These are phyloP conservation scores for Colostygia pectinataria DNA, from an alignment of 2,888 invertebrate genomes.

Conservation along the genomic window DNA sequence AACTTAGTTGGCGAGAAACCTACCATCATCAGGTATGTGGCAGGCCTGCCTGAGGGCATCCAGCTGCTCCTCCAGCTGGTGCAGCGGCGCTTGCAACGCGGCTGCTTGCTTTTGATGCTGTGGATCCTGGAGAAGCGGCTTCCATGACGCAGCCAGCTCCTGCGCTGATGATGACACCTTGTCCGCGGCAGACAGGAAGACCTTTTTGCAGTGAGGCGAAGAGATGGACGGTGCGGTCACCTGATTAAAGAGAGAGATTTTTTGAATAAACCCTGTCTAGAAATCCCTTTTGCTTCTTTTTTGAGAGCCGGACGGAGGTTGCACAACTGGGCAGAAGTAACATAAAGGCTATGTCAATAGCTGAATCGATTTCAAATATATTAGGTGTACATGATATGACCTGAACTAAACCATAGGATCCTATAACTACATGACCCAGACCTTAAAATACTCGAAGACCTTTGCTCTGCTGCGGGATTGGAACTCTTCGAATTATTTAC, in stretches of 20 bases:
- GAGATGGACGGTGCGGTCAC: conserved; percentile 46
- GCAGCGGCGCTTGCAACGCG: conserved; percentile 29
- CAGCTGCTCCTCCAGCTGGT: conserved; percentile 32
- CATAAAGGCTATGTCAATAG: no score
- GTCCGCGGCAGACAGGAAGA: conserved; percentile 41
- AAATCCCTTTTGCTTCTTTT: no score
- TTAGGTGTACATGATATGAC: no score
- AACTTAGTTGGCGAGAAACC: no score
- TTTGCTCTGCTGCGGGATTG: no score
- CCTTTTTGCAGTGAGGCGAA: conserved; percentile 41
- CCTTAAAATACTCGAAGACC: no score
- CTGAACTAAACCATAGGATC: no score
- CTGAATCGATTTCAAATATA: no score
- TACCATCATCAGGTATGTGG: conserved; percentile 13
- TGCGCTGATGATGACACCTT: conserved; percentile 33
- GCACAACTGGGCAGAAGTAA: no score
- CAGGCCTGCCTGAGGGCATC: conserved; percentile 19
- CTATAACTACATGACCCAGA: no score
- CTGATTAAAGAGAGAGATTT: conserved; percentile 24
- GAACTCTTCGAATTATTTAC: conserved; percentile 14
- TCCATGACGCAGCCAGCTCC: conserved; percentile 28
- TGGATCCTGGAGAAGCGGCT: conserved; percentile 21
- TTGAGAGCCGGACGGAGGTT: no score
- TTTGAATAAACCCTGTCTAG: no score
- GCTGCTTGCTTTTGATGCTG: conserved; percentile 20